Evolutionary conservation across 2,888 invertebrate genomes (phyloP), one percentile per base, ranked within the genome.

Genomic region (Agrochola lychnidis): DNA sequence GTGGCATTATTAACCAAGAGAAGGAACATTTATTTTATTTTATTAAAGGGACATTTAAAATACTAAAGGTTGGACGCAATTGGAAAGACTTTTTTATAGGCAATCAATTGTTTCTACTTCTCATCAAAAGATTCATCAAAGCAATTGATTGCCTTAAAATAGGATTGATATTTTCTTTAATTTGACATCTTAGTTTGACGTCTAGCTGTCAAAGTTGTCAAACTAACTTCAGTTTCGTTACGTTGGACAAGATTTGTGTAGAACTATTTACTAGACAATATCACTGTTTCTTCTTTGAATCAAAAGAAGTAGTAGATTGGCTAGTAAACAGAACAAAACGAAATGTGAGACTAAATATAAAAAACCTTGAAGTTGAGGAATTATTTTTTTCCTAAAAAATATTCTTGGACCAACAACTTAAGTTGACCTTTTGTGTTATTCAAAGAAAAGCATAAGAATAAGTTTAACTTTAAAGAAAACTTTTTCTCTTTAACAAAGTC

Each of bases 21-120:
- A 86, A 89, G 81, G 88, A 87, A 90, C 93, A 92, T 94, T 90
- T 90, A 36, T 76, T 88, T 90, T 82, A 82, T 83, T 45, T 45
- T 78, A 76, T 75, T 86, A 53, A 85, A 83, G 81, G 85, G 83
- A 89, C 90, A 90, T 92, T 71, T 90, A 90, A 78, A 87, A 76
- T 89, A 89, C 71, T 87, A 80, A 78, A 80, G 70, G 64, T 77
- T 79, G 73, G 16, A 68, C 68, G 78, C 84, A 84, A 72, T 78
- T 73, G 75, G 74, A 82, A 51, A 5, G 48, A 72, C n/a, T n/a
- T n/a, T 19, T 57, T 70, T 73, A n/a, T 22, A 25, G 16, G 48
- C 59, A 40, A 12, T 59, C 4, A 70, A 56, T 42, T 70, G 16
- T 25, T 72, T 42, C 14, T 36, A 6, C 14, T 22, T 10, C 22